Evolutionary conservation across 2,113 vertebrate species (phyloP).

Genomic region (Globicephala melas): DNA sequence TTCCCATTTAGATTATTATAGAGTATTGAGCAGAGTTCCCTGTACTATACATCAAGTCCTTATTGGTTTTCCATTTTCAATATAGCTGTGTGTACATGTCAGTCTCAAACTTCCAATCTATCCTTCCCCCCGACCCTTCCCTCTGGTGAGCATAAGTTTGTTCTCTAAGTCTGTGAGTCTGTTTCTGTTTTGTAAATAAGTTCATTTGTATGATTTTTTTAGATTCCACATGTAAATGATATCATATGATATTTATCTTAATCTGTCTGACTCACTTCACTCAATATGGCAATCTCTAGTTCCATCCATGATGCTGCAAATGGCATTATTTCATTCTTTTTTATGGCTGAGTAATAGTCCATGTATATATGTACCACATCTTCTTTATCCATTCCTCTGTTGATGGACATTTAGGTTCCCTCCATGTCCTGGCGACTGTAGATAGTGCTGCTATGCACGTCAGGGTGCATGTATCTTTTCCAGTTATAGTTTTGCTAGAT

Average conservation of each 20-base stretch:
- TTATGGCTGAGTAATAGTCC: too few species aligned
- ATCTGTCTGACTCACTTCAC: neutral
- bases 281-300: neutral
- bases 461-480: too few species aligned
- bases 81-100: fast-evolving
- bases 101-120: neutral
- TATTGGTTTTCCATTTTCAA: neutral
- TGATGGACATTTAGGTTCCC: too few species aligned
- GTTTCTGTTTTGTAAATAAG: neutral
- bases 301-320: too few species aligned
- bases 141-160: neutral
- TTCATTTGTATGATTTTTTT: neutral
- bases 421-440: too few species aligned
- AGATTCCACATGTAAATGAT: neutral
- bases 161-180: too few species aligned
- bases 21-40: neutral
- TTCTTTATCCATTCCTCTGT: too few species aligned
- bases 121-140: neutral
- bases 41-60: neutral
- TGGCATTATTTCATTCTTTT: too few species aligned
- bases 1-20: neutral
- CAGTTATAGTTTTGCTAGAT: too few species aligned
- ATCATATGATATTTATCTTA: neutral
- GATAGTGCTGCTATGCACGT: too few species aligned
- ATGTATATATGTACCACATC: too few species aligned